Evolutionary conservation across 2,797 vertebrate genomes (phyloP).

Genomic region (Apogon hyalosoma): DNA sequence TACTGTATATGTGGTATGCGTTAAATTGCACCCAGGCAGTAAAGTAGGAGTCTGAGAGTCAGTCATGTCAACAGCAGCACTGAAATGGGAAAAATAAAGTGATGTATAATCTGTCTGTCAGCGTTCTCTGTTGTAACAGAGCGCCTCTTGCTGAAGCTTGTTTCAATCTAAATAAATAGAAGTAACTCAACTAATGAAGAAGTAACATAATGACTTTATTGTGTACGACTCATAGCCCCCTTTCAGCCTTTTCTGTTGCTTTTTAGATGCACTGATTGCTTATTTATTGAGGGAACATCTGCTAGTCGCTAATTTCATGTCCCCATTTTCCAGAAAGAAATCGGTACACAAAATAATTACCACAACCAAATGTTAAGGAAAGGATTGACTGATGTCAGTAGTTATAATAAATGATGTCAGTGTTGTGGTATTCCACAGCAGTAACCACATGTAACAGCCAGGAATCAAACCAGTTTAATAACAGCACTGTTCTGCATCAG

Average conservation of each 20-base stretch:
- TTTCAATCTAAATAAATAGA: conserved; percentile 26
- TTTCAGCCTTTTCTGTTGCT: background rate
- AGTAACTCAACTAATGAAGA: background rate
- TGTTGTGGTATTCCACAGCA: background rate
- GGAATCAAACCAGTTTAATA: background rate
- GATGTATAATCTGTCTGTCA: conserved; percentile 53
- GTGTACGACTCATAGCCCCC: background rate
- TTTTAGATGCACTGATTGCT: background rate
- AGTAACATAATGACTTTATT: conserved; percentile 13
- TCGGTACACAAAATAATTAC: background rate
- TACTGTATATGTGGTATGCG: conserved; percentile 28
- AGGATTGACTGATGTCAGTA: background rate
- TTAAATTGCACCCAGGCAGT: conserved; percentile 45
- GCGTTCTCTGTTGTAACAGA: conserved; percentile 19
- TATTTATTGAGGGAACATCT: conserved; percentile 6
- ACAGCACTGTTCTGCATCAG: background rate
- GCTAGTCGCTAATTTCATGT: background rate
- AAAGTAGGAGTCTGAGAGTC: conserved; percentile 28
- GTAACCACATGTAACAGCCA: too few relatives aligned
- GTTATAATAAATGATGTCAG: conserved; percentile 12
- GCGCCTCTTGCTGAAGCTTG: conserved; percentile 8
- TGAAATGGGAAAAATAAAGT: conserved; percentile 52
- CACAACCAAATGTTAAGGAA: background rate
- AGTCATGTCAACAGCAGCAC: conserved; percentile 53
- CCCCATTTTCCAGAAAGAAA: conserved; percentile 2